These are phyloP conservation scores for Neuroterus valhalla DNA, from an alignment of 1,140 invertebrate genomes.

Conservation along the genomic window DNA sequence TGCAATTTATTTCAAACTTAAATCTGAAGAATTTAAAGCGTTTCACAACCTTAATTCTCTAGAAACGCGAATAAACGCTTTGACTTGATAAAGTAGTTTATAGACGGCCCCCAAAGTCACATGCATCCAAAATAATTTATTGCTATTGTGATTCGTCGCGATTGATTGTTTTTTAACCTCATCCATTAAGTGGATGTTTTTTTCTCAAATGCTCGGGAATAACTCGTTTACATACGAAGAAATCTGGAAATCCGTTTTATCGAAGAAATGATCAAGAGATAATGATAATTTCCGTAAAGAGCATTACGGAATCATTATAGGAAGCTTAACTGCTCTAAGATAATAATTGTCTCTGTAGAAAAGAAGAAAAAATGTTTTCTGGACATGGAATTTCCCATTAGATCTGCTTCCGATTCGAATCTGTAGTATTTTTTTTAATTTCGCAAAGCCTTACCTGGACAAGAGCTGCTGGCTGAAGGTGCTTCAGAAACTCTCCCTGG, in stretches of 20 bases:
- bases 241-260: background rate
- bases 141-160: no score
- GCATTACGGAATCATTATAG: slow-evolving; percentile 15
- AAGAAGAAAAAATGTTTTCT: background rate
- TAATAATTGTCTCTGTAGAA: background rate
- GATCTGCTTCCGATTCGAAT: background rate
- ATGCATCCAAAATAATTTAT: no score
- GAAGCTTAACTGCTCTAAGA: background rate
- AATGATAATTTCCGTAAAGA: slow-evolving; percentile 30
- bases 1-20: no score
- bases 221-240: slow-evolving; percentile 16
- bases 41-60: no score
- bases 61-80: no score
- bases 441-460: slow-evolving; percentile 68
- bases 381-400: background rate
- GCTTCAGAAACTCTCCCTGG: slow-evolving; percentile 74
- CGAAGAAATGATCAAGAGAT: background rate
- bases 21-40: no score
- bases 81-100: no score
- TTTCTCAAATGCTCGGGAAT: background rate
- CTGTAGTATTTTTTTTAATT: slow-evolving; percentile 24
- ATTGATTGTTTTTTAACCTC: slow-evolving; percentile 32
- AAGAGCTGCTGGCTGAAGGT: slow-evolving; percentile 74
- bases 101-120: no score
- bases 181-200: slow-evolving; percentile 21